Base-by-base conservation (phyloP, 2,888 invertebrate genomes). In the Tiliacea citrago region DNA sequence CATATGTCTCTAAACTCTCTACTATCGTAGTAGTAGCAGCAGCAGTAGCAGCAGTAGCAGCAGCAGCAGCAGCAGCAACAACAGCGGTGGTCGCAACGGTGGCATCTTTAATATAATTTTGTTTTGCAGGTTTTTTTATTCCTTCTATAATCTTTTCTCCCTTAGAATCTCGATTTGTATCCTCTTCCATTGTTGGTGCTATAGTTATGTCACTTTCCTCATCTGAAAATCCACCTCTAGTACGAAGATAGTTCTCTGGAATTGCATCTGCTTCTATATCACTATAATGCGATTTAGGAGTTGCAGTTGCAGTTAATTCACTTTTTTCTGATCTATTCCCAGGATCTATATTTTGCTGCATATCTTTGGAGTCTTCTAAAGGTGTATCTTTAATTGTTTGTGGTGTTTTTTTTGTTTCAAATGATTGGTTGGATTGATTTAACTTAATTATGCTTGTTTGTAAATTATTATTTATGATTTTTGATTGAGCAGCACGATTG, bases 231-330 rank as follows among this genome's bases (percentile, higher is more conserved):
- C 39, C 12, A 24, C 13, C 9, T 42, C 13, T 55, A 13, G 79
- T 69, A 39, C 49, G 62, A 57, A 61, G 65, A 60, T 45, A n/a
- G 2, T 42, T 53, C 12, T 66, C 39, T 55, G 73, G 49, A 47
- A 55, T 42, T 21, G 35, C 18, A 47, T 42, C n/a, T 76, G 8
- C 24, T 51, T 61, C 47, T 57, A 21, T 68, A n/a, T 61, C 29
- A 61, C 21, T 47, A 42, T 68, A 9, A n/a, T 61, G 29, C 3
- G 51, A 51, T 21, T 60, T 51, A 49, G 35, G 8, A 2, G 29
- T 16, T 53, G 16, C 18, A n/a, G 39, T 47, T 47, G 8, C 21
- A 66, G n/a, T 42, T 55, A 21, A 42, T 42, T 61, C n/a, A 57
- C 8, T 62, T 66, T 51, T 24, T n/a, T 0, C 13, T 8, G 51